These are phyloP conservation scores for Drosophila watanabei DNA, from an alignment of 1,140 invertebrate genomes.

Conservation along the genomic window DNA sequence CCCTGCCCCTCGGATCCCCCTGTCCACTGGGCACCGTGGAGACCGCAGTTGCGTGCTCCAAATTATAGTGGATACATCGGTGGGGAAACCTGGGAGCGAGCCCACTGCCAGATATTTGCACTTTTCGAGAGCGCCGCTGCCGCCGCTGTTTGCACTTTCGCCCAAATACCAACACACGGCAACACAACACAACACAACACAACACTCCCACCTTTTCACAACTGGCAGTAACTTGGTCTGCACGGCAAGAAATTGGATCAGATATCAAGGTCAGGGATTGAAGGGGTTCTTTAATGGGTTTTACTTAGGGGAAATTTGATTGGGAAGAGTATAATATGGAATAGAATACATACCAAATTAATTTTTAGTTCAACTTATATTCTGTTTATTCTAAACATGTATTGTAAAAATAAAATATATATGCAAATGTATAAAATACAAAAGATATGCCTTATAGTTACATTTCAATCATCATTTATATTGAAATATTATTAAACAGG, in stretches of 20 bases:
- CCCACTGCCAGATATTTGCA: constrained; percentile 47
- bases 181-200: not conserved
- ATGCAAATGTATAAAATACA: too few relatives aligned
- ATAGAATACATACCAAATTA: too few relatives aligned
- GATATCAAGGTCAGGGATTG: not conserved
- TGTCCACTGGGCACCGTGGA: not conserved
- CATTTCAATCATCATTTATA: too few relatives aligned
- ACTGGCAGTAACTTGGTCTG: not conserved
- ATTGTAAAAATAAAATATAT: too few relatives aligned
- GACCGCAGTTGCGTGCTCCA: constrained; percentile 48
- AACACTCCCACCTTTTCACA: not conserved
- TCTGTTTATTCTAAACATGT: too few relatives aligned
- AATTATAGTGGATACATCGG: constrained; percentile 26
- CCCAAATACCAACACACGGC: constrained; percentile 39
- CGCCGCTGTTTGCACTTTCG: constrained; percentile 60
- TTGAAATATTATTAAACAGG: too few relatives aligned
- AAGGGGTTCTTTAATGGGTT: not conserved
- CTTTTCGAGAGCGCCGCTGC: constrained; percentile 49
- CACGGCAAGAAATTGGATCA: constrained; percentile 17
- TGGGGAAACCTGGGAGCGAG: constrained; percentile 13
- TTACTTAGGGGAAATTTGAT: not conserved
- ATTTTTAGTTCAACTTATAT: too few relatives aligned
- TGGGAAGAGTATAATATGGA: too few relatives aligned
- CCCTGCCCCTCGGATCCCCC: not conserved
- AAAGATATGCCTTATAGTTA: too few relatives aligned